phyloP scores from a whole-genome alignment of 2,888 invertebrate genomes.

The Acronicta aceris region DNA sequence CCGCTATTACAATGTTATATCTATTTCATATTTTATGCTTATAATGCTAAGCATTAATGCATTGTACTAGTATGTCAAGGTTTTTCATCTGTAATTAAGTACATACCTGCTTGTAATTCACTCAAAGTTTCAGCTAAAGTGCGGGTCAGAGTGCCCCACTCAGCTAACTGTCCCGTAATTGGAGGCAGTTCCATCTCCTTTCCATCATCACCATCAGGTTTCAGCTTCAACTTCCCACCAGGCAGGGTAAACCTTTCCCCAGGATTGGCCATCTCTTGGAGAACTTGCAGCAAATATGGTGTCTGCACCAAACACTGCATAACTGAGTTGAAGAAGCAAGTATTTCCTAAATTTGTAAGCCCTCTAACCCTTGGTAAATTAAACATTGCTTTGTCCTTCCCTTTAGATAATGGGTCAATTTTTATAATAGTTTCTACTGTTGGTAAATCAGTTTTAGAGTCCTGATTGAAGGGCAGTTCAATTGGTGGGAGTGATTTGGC shows the following conservation, averaged over 20 bases:
- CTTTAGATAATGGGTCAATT: slow-evolving; percentile 66
- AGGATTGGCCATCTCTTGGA: slow-evolving; percentile 91
- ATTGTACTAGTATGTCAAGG: slow-evolving; percentile 20
- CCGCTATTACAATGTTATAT: too few species aligned
- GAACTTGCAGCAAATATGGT: slow-evolving; percentile 92
- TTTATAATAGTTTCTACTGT: slow-evolving; percentile 68
- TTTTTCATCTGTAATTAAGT: slow-evolving; percentile 1
- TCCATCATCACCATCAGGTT: slow-evolving; percentile 73
- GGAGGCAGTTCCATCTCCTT: slow-evolving; percentile 90
- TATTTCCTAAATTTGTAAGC: slow-evolving; percentile 97
- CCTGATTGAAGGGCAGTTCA: slow-evolving; percentile 71
- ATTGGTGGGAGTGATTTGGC: slow-evolving; percentile 77
- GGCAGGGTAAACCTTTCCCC: slow-evolving; percentile 93
- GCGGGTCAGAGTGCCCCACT: slow-evolving; percentile 92
- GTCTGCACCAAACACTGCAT: slow-evolving; percentile 97
- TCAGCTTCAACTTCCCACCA: slow-evolving; percentile 91
- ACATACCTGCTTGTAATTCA: slow-evolving; percentile 90
- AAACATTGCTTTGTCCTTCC: slow-evolving; percentile 76
- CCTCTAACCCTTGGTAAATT: slow-evolving; percentile 92
- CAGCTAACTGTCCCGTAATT: slow-evolving; percentile 91
- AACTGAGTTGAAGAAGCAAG: slow-evolving; percentile 99
- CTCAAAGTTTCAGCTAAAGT: slow-evolving; percentile 92
- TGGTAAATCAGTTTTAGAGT: slow-evolving; percentile 69
- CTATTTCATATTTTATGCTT: neutral
- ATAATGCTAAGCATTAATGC: slow-evolving; percentile 7